These are phyloP conservation scores for Lepus oiostolus DNA, from an alignment of 2,797 vertebrate species.

Conservation along the genomic window DNA sequence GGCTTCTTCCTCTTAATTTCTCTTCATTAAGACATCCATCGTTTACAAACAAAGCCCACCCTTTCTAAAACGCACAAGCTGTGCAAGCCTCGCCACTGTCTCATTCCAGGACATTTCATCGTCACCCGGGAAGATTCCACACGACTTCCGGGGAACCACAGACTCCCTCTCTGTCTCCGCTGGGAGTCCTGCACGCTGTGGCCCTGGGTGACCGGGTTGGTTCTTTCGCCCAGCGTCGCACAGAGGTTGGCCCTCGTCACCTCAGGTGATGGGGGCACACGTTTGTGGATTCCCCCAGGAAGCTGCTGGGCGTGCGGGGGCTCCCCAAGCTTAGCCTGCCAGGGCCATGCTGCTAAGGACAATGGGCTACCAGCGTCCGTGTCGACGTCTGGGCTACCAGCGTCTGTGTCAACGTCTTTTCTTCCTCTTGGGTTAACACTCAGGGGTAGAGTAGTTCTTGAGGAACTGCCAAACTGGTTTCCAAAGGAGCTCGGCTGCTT, in stretches of 20 bases:
- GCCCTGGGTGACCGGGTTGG: neutral
- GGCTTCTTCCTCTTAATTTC: neutral
- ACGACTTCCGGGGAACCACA: neutral
- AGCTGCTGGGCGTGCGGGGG: no score
- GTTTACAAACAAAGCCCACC: neutral
- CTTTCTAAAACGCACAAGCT: neutral
- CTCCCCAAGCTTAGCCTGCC: neutral
- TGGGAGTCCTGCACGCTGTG: neutral
- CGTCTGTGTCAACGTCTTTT: neutral
- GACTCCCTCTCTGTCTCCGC: neutral
- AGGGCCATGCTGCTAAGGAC: neutral
- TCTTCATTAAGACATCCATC: neutral
- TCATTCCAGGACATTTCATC: constrained; percentile 5
- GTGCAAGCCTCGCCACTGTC: neutral
- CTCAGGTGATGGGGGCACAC: neutral
- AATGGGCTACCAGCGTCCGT: neutral
- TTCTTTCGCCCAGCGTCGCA: no score
- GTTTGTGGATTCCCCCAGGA: neutral
- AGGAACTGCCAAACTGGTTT: neutral
- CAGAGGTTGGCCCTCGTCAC: neutral
- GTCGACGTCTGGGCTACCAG: neutral
- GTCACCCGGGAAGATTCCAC: neutral
- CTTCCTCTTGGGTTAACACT: neutral
- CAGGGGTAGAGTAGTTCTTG: no score
- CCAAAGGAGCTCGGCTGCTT: neutral